These are phyloP conservation scores for Chaetodon trifasciatus DNA, from an alignment of 2,797 vertebrate species.

Conservation along the genomic window DNA sequence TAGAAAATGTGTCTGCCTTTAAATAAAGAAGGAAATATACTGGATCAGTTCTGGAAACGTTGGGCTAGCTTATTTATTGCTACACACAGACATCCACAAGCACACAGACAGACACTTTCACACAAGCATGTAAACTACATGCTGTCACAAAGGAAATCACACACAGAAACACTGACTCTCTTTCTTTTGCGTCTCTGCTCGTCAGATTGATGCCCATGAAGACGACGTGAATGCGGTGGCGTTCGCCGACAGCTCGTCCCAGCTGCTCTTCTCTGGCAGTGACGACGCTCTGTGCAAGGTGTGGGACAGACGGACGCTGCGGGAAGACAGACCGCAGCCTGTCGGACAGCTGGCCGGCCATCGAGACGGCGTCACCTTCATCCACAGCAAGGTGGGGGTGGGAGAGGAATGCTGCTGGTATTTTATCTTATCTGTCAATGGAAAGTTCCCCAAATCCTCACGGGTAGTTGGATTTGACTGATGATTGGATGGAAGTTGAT, in stretches of 20 bases:
- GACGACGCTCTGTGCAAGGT: constrained; percentile 95
- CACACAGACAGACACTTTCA: not conserved
- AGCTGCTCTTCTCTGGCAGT: constrained; percentile 94
- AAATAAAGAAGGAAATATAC: not conserved
- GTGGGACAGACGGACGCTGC: constrained; percentile 94
- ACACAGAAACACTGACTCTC: constrained; percentile 22
- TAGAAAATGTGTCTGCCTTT: not conserved
- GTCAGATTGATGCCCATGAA: constrained; percentile 93
- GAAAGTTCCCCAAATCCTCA: constrained; percentile 13
- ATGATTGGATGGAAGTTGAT: constrained; percentile 8
- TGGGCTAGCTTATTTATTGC: not conserved
- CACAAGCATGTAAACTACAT: constrained; percentile 5
- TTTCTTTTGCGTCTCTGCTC: constrained; percentile 1
- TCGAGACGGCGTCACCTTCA: constrained; percentile 96
- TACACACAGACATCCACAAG: constrained; percentile 6
- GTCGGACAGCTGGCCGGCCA: constrained; percentile 94
- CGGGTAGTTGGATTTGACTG: constrained; percentile 15
- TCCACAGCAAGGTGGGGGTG: constrained; percentile 91
- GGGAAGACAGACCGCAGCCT: constrained; percentile 92
- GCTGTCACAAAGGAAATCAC: not conserved
- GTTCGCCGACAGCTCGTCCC: constrained; percentile 93
- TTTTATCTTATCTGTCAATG: constrained; percentile 41
- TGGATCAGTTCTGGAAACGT: not conserved
- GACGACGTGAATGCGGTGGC: constrained; percentile 95
- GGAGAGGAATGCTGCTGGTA: constrained; percentile 7